These are phyloP conservation scores for Melierax canorus DNA, from an alignment of 2,113 vertebrate genomes.

Conservation along the genomic window DNA sequence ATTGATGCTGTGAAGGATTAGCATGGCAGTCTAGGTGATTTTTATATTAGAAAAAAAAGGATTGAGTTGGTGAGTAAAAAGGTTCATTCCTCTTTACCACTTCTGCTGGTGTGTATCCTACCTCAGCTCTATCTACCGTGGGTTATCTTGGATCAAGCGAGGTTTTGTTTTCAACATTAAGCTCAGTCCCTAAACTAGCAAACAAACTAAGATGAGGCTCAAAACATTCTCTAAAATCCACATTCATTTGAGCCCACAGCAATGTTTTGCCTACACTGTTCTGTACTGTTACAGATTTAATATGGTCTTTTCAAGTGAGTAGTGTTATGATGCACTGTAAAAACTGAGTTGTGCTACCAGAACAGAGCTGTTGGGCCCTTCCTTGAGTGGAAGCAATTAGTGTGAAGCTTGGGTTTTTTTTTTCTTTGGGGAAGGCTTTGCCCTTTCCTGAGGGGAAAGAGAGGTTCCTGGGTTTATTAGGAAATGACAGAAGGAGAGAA, in stretches of 20 bases:
- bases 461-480: neutral
- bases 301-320: neutral
- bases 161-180: neutral
- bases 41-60: neutral
- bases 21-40: neutral
- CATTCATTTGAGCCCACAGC: neutral
- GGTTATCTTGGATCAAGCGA: neutral
- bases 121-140: neutral
- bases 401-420: neutral
- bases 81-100: neutral
- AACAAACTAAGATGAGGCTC: neutral
- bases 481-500: neutral
- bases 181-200: neutral
- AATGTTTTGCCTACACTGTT: neutral
- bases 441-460: neutral
- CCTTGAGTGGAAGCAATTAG: neutral
- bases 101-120: neutral
- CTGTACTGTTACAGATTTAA: neutral
- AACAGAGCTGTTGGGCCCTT: neutral
- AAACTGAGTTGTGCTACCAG: neutral
- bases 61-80: neutral
- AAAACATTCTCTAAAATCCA: neutral
- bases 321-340: neutral
- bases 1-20: neutral
- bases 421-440: neutral